phyloP scores from a whole-genome alignment of 1,140 invertebrate species.

The Lineus longissimus region DNA sequence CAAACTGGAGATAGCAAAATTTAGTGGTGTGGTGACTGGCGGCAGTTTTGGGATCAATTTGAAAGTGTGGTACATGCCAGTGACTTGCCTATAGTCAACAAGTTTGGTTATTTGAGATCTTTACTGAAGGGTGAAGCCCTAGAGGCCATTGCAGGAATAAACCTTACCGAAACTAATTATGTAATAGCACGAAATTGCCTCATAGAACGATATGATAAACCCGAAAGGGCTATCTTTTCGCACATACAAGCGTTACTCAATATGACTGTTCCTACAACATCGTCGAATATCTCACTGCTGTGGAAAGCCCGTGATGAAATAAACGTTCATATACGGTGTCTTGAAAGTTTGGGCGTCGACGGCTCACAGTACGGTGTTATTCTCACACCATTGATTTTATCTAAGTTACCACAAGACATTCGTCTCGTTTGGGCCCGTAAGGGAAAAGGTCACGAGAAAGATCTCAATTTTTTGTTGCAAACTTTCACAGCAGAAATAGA shows the following conservation, averaged over 20 bases:
- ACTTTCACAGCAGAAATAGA: too few species aligned
- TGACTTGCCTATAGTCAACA: background rate
- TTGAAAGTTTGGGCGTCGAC: too few species aligned
- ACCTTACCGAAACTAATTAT: background rate
- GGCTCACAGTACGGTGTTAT: too few species aligned
- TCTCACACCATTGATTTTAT: too few species aligned
- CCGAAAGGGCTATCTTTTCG: background rate
- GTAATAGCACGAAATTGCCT: background rate
- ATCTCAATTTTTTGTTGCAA: too few species aligned
- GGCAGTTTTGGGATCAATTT: background rate
- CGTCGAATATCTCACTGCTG: too few species aligned
- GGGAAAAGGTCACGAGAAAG: too few species aligned
- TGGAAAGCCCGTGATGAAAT: too few species aligned
- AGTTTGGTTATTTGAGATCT: slow-evolving; percentile 6
- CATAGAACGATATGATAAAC: background rate
- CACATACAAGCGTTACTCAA: background rate
- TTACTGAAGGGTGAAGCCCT: background rate
- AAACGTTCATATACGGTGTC: too few species aligned
- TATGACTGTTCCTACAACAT: background rate
- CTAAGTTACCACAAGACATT: too few species aligned
- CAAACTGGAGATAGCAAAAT: background rate
- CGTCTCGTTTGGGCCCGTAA: too few species aligned
- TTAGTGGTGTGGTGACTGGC: slow-evolving; percentile 1
- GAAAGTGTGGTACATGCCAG: background rate
- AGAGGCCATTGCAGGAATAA: background rate